phyloP scores from a whole-genome alignment of 2,797 vertebrate genomes.

The Orestias chungarensis region DNA sequence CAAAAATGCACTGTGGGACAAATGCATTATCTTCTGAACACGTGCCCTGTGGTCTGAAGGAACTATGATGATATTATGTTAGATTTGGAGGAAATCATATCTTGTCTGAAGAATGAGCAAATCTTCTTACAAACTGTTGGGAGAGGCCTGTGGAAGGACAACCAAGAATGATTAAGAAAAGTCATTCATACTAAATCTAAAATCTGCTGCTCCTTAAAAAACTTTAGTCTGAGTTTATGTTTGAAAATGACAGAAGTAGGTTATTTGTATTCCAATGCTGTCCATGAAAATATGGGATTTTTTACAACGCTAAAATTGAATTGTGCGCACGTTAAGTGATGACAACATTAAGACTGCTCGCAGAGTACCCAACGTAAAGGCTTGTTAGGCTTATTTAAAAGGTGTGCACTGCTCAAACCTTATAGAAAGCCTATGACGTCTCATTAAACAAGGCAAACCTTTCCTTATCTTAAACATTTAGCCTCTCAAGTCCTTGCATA shows the following conservation, averaged over 20 bases:
- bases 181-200: not conserved
- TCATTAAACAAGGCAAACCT: not conserved
- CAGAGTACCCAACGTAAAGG: not conserved
- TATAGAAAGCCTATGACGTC: not conserved
- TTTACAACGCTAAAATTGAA: not conserved
- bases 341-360: not conserved
- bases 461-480: not conserved
- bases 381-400: not conserved
- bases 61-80: not conserved
- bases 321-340: not conserved
- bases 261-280: not conserved
- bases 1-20: not conserved
- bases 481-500: not conserved
- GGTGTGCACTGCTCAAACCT: not conserved
- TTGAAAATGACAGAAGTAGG: not conserved
- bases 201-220: not conserved
- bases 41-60: not conserved
- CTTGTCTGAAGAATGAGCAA: not conserved
- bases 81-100: not conserved
- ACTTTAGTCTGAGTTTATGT: not conserved
- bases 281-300: not conserved
- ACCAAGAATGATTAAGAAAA: not conserved
- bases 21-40: not conserved
- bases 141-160: not conserved
- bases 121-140: not conserved